A percentile compares a stretch with the other conserved stretches of the same genome.
Evolutionary conservation across 2,113 vertebrate species (phyloP).

Genomic region (Ranitomeya variabilis): DNA sequence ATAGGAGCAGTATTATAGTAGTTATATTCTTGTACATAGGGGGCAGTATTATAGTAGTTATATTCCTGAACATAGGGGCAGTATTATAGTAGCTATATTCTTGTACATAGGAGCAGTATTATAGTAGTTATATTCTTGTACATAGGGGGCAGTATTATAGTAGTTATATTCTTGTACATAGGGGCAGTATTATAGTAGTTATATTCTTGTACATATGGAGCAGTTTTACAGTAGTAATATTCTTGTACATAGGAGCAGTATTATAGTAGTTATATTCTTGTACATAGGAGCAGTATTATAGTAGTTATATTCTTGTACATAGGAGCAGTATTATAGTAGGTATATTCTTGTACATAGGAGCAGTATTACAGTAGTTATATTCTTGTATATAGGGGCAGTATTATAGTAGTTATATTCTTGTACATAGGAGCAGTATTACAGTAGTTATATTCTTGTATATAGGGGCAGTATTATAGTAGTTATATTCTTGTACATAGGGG

Average conservation of each 20-base stretch:
- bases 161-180: too few species aligned
- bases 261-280: constrained; percentile 6
- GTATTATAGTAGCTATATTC: constrained; percentile 2
- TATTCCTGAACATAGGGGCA: background rate
- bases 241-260: background rate
- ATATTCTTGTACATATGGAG: background rate
- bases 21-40: constrained; percentile 10
- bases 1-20: constrained; percentile 1
- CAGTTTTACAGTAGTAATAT: background rate
- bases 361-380: constrained; percentile 9
- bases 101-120: background rate
- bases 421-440: background rate
- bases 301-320: constrained; percentile 14
- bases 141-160: too few species aligned
- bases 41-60: background rate
- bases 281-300: background rate
- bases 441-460: background rate
- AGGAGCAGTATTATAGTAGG: background rate
- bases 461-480: constrained; percentile 2
- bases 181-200: constrained; percentile 1
- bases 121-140: background rate
- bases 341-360: constrained; percentile 1
- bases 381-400: background rate
- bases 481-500: background rate
- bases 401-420: background rate